phyloP scores from a whole-genome alignment of 2,888 invertebrate genomes.

The Synergus japonicus region DNA sequence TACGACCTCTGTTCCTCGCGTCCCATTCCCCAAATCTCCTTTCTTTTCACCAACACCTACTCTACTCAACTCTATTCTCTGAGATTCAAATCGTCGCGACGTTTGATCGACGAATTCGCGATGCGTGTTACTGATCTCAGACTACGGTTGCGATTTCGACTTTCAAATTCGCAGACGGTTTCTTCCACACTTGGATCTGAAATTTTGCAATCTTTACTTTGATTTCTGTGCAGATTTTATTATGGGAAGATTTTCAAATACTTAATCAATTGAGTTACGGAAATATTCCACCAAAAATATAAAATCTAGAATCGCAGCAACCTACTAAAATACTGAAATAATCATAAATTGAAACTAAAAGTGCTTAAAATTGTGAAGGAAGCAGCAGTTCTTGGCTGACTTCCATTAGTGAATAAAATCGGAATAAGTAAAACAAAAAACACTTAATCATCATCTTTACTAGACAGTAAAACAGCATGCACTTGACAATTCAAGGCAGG shows the following conservation, averaged over 20 bases:
- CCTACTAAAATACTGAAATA: neutral
- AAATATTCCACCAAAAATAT: neutral
- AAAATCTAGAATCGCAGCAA: neutral
- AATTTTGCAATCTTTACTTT: neutral
- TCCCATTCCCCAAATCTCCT: constrained; percentile 37
- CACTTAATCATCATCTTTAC: constrained; percentile 40
- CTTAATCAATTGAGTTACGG: neutral
- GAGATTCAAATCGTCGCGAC: constrained; percentile 55
- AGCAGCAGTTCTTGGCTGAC: constrained; percentile 19
- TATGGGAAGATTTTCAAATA: too few relatives aligned
- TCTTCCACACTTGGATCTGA: neutral
- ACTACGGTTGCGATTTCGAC: constrained; percentile 7
- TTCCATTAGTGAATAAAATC: constrained; percentile 37
- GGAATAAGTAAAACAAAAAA: constrained; percentile 32
- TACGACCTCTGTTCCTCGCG: constrained; percentile 40
- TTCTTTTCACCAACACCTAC: constrained; percentile 16
- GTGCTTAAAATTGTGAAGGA: neutral
- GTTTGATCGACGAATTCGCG: constrained; percentile 64
- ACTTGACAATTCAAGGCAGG: constrained; percentile 36
- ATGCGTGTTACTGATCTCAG: constrained; percentile 41
- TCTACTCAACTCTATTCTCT: constrained; percentile 42
- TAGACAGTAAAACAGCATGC: constrained; percentile 37
- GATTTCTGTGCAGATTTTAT: neutral
- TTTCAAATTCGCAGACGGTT: constrained; percentile 39
- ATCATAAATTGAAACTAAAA: neutral